phyloP scores from a whole-genome alignment of 35 echinoderm and acorn worm genomes.

The Eucidaris tribuloides region DNA sequence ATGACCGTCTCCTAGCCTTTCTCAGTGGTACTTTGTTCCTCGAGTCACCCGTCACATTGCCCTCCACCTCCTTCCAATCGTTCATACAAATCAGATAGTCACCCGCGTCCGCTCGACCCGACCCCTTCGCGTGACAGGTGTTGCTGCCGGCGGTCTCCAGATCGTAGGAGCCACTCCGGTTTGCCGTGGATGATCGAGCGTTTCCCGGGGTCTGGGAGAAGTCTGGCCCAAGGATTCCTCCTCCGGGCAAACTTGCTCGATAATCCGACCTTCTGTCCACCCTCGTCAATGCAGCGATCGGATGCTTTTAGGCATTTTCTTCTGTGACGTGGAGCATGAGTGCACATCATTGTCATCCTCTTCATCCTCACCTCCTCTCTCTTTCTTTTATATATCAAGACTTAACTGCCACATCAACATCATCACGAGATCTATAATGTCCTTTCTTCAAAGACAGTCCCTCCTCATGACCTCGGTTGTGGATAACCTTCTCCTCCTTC shows the following conservation, averaged over 20 bases:
- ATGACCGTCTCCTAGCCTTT: neutral
- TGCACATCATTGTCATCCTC: neutral
- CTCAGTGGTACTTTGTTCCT: neutral
- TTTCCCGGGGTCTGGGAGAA: neutral
- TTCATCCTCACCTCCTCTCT: neutral
- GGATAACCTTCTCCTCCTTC: no score
- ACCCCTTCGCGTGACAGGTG: neutral
- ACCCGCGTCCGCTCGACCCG: neutral
- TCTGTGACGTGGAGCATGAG: neutral
- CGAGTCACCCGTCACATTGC: neutral
- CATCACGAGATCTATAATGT: no score
- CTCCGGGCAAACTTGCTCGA: neutral
- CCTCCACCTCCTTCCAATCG: constrained; percentile 17
- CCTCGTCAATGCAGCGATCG: neutral
- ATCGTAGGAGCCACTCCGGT: neutral
- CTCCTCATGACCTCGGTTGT: no score
- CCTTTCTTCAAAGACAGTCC: no score
- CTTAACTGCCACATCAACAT: neutral
- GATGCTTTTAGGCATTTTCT: neutral
- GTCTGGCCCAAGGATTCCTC: neutral
- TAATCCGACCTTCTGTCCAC: neutral
- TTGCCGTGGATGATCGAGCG: neutral
- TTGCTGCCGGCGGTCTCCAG: neutral
- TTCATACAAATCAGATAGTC: neutral
- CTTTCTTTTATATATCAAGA: neutral